Evolutionary conservation across 2,888 invertebrate genomes (phyloP).

Genomic region (Dicyrtoma fusca): DNA sequence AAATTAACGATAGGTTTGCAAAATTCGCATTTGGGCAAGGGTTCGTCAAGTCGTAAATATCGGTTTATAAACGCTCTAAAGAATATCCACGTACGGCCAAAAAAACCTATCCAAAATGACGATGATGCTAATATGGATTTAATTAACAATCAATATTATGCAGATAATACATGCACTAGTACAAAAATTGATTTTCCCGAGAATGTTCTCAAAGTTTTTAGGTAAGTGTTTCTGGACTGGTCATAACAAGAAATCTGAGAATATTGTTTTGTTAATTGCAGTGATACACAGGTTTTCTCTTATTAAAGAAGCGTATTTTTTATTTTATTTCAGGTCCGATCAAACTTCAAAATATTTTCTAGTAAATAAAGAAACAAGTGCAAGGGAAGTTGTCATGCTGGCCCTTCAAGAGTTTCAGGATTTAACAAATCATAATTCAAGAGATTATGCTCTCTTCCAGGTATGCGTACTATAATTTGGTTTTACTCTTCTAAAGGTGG

Average conservation of each 20-base stretch:
- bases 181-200: slow-evolving; percentile 83
- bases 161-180: slow-evolving; percentile 20
- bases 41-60: slow-evolving; percentile 20
- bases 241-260: no score
- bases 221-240: slow-evolving; percentile 60
- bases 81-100: slow-evolving; percentile 87
- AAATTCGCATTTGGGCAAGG: slow-evolving; percentile 15
- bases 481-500: not conserved
- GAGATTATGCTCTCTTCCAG: slow-evolving; percentile 54
- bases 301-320: no score
- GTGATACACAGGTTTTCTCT: no score
- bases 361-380: slow-evolving; percentile 82
- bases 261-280: no score
- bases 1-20: slow-evolving; percentile 8
- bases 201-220: slow-evolving; percentile 91
- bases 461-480: no score
- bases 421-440: slow-evolving; percentile 89
- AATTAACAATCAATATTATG: slow-evolving; percentile 23
- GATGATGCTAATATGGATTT: slow-evolving; percentile 14
- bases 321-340: slow-evolving; percentile 72
- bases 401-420: slow-evolving; percentile 90
- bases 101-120: slow-evolving; percentile 61
- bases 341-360: slow-evolving; percentile 97
- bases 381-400: slow-evolving; percentile 87
- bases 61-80: slow-evolving; percentile 72